Evolutionary conservation across 2,113 vertebrate genomes (phyloP).

Genomic region (Limnothrissa miodon): DNA sequence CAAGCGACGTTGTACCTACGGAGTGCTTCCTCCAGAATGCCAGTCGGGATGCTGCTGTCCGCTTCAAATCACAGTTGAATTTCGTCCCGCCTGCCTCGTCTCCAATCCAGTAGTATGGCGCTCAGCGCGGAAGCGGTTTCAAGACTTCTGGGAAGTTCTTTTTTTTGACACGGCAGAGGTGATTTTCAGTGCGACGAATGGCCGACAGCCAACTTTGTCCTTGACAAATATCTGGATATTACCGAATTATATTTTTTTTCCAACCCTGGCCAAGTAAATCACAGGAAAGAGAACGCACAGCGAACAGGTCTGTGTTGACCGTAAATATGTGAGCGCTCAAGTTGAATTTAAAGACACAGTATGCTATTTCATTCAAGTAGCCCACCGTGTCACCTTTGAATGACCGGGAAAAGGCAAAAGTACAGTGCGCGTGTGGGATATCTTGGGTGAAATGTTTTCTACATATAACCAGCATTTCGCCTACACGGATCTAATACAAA

Average conservation of each 20-base stretch:
- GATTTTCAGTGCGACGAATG: not conserved
- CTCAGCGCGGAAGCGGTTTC: constrained; percentile 53
- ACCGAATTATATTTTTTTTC: not conserved
- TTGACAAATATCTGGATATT: not conserved
- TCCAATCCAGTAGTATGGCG: constrained; percentile 30
- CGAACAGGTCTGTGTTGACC: constrained; percentile 32
- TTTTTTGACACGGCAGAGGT: not conserved
- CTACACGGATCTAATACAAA: too few relatives aligned
- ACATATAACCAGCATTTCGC: too few relatives aligned
- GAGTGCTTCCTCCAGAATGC: not conserved
- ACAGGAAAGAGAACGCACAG: not conserved
- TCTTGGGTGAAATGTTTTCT: not conserved
- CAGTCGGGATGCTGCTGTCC: constrained; percentile 30
- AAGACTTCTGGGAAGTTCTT: constrained; percentile 36
- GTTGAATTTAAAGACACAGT: constrained; percentile 65
- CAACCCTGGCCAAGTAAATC: not conserved
- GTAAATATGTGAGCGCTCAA: constrained; percentile 30
- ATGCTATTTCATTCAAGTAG: not conserved
- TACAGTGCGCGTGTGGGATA: not conserved
- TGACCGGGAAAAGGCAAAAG: not conserved
- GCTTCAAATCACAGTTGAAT: constrained; percentile 20
- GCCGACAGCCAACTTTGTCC: not conserved
- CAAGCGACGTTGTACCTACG: not conserved
- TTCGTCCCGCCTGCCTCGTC: constrained; percentile 13
- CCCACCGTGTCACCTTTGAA: not conserved